Conservation (phyloP, 1,140 invertebrate genomes). For the Dryas iulia region DNA sequence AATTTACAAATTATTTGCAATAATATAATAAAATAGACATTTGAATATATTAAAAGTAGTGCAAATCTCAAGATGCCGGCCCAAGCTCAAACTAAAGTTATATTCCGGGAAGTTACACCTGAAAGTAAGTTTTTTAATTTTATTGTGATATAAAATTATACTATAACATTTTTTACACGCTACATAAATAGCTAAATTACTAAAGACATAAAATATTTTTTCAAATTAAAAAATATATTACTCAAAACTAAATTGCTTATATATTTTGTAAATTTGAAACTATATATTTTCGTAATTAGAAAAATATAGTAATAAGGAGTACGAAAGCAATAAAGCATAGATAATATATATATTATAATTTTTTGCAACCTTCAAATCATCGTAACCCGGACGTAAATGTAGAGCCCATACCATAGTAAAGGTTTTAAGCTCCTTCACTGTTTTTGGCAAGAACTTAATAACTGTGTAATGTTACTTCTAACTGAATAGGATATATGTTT, state of each 20-base stretch:
- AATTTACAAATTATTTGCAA: neutral
- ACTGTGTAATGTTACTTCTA: neutral
- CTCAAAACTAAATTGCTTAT: no score
- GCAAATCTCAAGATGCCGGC: slow-evolving; percentile 50
- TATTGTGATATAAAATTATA: neutral
- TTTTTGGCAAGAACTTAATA: neutral
- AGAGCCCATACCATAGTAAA: neutral
- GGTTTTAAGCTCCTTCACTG: neutral
- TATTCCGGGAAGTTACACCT: slow-evolving; percentile 56
- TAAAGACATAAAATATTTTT: no score
- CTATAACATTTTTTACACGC: no score
- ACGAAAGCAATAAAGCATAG: no score
- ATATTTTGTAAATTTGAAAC: no score
- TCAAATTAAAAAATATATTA: no score
- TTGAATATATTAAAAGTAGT: neutral
- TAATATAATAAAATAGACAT: neutral
- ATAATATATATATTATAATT: no score
- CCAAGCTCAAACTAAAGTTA: slow-evolving; percentile 46
- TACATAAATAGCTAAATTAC: no score
- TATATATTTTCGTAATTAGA: no score
- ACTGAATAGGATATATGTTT: neutral
- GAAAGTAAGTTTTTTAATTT: slow-evolving; percentile 51
- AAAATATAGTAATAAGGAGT: no score
- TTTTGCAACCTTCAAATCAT: neutral
- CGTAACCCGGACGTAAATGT: neutral